A percentile compares a stretch with the other conserved stretches of the same genome.
phyloP scores from a whole-genome alignment of 2,888 invertebrate genomes.

The Neuroscelio doddi region DNA sequence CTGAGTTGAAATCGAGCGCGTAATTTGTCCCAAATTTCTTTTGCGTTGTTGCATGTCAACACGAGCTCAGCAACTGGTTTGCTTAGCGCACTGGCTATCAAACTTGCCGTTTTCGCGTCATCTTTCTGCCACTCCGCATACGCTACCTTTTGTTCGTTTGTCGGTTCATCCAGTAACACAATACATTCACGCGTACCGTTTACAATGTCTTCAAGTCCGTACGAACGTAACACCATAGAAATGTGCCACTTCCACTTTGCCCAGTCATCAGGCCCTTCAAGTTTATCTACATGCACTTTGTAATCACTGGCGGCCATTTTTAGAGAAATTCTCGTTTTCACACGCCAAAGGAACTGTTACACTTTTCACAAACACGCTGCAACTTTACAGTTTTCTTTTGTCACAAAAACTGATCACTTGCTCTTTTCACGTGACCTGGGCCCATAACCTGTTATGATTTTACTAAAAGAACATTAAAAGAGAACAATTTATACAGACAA shows the following conservation, averaged over 20 bases:
- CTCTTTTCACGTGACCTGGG: too few relatives aligned
- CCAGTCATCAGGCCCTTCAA: constrained; percentile 32
- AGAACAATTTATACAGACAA: too few relatives aligned
- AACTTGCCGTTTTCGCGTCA: constrained; percentile 21
- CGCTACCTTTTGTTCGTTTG: not conserved
- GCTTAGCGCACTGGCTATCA: constrained; percentile 12
- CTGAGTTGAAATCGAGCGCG: constrained; percentile 17
- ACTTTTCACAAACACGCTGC: too few relatives aligned
- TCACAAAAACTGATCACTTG: too few relatives aligned
- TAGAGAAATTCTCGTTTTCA: constrained; percentile 3
- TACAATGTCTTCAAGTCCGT: constrained; percentile 13
- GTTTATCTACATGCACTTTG: constrained; percentile 31
- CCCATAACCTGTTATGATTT: too few relatives aligned
- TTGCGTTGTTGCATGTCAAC: constrained; percentile 15
- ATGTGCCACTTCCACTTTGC: constrained; percentile 40
- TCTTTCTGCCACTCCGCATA: constrained; percentile 11
- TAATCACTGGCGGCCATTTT: constrained; percentile 12
- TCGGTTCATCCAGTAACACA: not conserved
- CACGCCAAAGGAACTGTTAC: too few relatives aligned
- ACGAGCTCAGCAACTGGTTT: constrained; percentile 14
- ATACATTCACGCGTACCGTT: constrained; percentile 15
- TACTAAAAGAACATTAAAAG: too few relatives aligned
- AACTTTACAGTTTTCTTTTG: too few relatives aligned
- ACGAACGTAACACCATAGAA: constrained; percentile 26
- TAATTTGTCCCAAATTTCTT: constrained; percentile 26